Percentiles rank a stretch among this genome's conserved stretches.
Evolutionary conservation across 2,797 vertebrate genomes (phyloP).

Genomic region (Pelobates cultripes): DNA sequence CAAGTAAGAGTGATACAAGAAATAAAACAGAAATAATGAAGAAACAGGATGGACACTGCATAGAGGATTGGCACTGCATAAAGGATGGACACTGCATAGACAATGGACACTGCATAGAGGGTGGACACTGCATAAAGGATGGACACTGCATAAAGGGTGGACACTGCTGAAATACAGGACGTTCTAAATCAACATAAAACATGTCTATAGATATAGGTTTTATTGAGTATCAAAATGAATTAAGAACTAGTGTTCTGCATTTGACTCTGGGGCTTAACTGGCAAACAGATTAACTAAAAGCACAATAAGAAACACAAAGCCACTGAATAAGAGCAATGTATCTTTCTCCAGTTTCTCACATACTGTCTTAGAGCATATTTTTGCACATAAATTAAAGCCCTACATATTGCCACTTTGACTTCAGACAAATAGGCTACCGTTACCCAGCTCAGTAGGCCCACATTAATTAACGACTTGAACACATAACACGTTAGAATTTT

Average conservation of each 20-base stretch:
- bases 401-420: constrained; percentile 63
- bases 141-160: no score
- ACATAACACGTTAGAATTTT: constrained; percentile 56
- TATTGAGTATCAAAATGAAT: no score
- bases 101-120: no score
- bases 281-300: constrained; percentile 8
- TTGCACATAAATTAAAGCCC: constrained; percentile 63
- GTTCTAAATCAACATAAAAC: no score
- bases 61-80: no score
- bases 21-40: no score
- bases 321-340: constrained; percentile 10
- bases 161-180: no score
- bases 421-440: constrained; percentile 60
- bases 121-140: no score
- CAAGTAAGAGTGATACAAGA: no score
- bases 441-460: constrained; percentile 55
- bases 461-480: constrained; percentile 63
- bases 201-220: no score
- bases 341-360: constrained; percentile 55
- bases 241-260: neutral
- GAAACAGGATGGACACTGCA: no score
- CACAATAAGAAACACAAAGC: constrained; percentile 24
- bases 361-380: constrained; percentile 64
- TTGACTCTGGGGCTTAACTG: neutral
- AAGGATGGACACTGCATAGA: no score